Conservation (phyloP, 2,113 vertebrate genomes). For the Nansenia antarctica region DNA sequence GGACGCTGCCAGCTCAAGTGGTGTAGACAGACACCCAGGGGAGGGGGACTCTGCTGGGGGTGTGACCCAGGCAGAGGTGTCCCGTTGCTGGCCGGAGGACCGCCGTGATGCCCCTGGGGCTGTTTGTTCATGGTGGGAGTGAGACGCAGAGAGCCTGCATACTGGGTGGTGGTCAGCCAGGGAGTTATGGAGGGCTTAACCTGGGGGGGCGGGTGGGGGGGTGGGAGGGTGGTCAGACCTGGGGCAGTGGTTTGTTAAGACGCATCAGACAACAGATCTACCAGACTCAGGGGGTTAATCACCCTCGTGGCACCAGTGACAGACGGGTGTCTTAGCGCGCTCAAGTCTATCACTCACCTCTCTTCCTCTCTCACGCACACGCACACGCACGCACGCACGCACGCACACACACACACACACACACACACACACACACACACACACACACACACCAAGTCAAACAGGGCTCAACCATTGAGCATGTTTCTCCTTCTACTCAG, state of each 20-base stretch:
- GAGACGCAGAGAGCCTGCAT: not conserved
- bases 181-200: slow-evolving; percentile 48
- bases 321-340: slow-evolving; percentile 39
- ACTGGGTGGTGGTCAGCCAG: slow-evolving; percentile 53
- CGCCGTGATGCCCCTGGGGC: not conserved
- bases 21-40: not conserved
- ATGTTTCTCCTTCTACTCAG: slow-evolving; percentile 34
- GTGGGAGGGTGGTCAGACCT: slow-evolving; percentile 56
- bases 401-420: slow-evolving; percentile 15
- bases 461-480: slow-evolving; percentile 32
- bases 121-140: not conserved
- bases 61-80: not conserved
- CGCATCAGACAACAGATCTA: slow-evolving; percentile 69
- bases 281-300: slow-evolving; percentile 67
- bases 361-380: not conserved
- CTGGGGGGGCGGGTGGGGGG: slow-evolving; percentile 22
- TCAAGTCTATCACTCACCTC: not conserved
- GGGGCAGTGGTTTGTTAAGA: slow-evolving; percentile 67
- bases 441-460: slow-evolving; percentile 49
- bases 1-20: not conserved
- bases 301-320: slow-evolving; percentile 68
- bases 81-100: not conserved
- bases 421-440: slow-evolving; percentile 20
- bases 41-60: not conserved
- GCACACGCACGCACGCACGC: slow-evolving; percentile 8